phyloP scores from a whole-genome alignment of 2,888 invertebrate species.

The Carcina quercana region DNA sequence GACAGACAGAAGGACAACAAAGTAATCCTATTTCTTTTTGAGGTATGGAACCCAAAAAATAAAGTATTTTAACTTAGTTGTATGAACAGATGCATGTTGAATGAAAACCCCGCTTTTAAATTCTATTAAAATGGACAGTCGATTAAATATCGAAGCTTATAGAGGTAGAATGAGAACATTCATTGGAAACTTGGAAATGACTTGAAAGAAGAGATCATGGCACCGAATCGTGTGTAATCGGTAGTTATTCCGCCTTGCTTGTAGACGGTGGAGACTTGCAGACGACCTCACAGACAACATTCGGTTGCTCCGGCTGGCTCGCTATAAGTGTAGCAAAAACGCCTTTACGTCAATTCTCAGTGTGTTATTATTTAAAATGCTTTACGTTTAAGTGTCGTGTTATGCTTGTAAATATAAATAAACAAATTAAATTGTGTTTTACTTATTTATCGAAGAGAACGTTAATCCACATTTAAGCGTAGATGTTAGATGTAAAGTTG shows the following conservation, averaged over 20 bases:
- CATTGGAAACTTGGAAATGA: no score
- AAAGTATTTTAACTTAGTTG: no score
- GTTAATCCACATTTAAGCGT: conserved; percentile 67
- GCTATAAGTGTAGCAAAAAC: conserved; percentile 63
- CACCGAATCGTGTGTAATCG: conserved; percentile 8
- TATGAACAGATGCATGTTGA: no score
- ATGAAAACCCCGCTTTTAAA: no score
- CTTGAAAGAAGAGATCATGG: conserved; percentile 17
- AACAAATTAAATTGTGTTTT: conserved; percentile 55
- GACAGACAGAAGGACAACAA: no score
- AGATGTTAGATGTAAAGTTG: conserved; percentile 72
- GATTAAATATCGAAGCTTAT: no score
- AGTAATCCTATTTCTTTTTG: no score
- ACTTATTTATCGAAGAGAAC: conserved; percentile 70
- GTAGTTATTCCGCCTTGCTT: conserved; percentile 14
- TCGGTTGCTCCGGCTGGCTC: conserved; percentile 52
- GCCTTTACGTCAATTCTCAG: conserved; percentile 74
- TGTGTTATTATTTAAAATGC: conserved; percentile 74
- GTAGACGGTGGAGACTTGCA: conserved; percentile 15
- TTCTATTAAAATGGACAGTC: no score
- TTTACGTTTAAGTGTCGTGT: conserved; percentile 67
- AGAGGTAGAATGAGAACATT: no score
- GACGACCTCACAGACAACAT: conserved; percentile 12
- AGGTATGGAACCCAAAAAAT: no score
- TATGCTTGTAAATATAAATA: conserved; percentile 73